phyloP scores from a whole-genome alignment of 2,113 vertebrate species.

The Amblyopsis rosae region DNA sequence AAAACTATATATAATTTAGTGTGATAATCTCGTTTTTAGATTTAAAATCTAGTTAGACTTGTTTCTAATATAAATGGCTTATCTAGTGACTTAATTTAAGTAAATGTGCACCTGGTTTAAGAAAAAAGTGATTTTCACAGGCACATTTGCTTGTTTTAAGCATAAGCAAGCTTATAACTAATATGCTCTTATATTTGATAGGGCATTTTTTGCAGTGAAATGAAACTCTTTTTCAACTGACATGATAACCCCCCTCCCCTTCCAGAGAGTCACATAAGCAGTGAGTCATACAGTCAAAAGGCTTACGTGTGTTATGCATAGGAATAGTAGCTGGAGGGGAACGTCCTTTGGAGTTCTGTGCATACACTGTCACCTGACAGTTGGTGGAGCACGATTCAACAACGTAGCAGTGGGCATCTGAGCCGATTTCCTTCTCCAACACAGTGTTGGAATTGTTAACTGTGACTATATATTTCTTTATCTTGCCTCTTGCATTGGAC shows the following conservation, averaged over 20 bases:
- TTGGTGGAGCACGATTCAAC: constrained; percentile 29
- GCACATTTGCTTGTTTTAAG: too few species aligned
- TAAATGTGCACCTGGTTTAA: too few species aligned
- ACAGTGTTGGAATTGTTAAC: constrained; percentile 14
- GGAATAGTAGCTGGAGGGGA: constrained; percentile 67
- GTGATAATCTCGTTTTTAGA: too few species aligned
- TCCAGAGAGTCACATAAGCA: neutral
- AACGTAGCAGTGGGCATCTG: neutral
- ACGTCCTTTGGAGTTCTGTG: constrained; percentile 69
- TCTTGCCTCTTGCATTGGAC: constrained; percentile 65
- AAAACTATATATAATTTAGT: too few species aligned
- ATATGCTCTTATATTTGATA: too few species aligned
- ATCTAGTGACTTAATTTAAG: too few species aligned
- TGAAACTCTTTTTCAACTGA: neutral
- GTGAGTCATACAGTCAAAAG: neutral
- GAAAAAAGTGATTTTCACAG: too few species aligned
- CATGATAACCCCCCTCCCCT: neutral
- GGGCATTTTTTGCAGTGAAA: neutral
- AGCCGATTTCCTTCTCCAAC: neutral
- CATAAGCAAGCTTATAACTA: too few species aligned
- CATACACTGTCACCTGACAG: constrained; percentile 65
- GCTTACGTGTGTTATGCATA: constrained; percentile 51
- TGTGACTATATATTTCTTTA: constrained; percentile 56
- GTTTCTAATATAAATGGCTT: too few species aligned
- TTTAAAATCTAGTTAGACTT: too few species aligned